These are phyloP conservation scores for Patella vulgata DNA, from an alignment of 1,140 invertebrate species.

Conservation along the genomic window DNA sequence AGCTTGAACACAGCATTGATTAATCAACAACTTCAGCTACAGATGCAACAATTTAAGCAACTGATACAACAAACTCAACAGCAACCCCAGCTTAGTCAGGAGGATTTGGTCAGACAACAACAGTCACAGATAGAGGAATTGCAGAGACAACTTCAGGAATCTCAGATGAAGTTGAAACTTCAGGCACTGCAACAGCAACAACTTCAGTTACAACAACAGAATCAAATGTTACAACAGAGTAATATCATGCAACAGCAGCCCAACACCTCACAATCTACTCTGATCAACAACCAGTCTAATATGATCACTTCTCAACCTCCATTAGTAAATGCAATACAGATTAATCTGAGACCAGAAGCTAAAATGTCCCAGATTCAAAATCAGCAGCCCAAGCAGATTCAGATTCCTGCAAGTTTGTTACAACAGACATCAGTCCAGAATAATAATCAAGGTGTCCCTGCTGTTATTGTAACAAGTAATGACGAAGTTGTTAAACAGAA, in stretches of 20 bases:
- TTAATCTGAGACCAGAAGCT: conserved; percentile 14
- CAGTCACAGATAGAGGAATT: conserved; percentile 81
- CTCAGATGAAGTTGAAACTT: conserved; percentile 49
- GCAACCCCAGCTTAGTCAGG: conserved; percentile 27
- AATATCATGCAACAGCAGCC: conserved; percentile 60
- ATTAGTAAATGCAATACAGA: conserved; percentile 24
- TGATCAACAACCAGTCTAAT: background rate
- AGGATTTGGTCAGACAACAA: conserved; percentile 46
- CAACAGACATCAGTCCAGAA: background rate
- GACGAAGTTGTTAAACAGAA: conserved; percentile 25
- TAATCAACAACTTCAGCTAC: conserved; percentile 46
- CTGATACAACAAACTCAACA: conserved; percentile 32
- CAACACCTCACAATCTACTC: conserved; percentile 1
- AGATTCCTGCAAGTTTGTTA: conserved; percentile 9
- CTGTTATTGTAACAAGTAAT: conserved; percentile 36
- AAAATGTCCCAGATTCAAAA: conserved; percentile 1
- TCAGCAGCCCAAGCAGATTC: conserved; percentile 20
- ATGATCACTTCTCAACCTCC: background rate
- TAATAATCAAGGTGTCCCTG: conserved; percentile 29
- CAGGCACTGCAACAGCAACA: conserved; percentile 44
- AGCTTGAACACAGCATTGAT: conserved; percentile 1
- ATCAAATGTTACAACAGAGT: conserved; percentile 31
- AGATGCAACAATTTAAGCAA: conserved; percentile 39
- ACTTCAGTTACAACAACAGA: conserved; percentile 35
- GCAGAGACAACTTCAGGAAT: conserved; percentile 77